Percentiles rank a stretch among this genome's conserved stretches.
Evolutionary conservation across 2,888 invertebrate species (phyloP).

Genomic region (Eledona agricola): DNA sequence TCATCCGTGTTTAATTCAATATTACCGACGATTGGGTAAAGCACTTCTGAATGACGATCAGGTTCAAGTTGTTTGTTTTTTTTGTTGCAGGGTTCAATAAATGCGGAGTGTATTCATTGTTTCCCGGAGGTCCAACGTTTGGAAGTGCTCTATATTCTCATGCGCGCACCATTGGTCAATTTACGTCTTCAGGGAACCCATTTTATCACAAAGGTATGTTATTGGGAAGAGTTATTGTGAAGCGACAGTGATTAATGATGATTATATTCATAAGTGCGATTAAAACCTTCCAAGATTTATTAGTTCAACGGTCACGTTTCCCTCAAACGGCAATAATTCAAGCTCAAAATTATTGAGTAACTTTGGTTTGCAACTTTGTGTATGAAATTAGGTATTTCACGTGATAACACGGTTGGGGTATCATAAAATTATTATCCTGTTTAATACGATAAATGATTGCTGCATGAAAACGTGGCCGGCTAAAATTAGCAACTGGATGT

Average conservation of each 20-base stretch:
- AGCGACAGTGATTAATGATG: background rate
- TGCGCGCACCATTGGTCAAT: constrained; percentile 59
- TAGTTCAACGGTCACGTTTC: too few relatives aligned
- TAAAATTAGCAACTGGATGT: too few relatives aligned
- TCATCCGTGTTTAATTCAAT: too few relatives aligned
- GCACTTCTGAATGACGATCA: background rate
- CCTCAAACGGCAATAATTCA: too few relatives aligned
- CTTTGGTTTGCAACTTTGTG: too few relatives aligned
- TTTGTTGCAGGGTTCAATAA: constrained; percentile 70
- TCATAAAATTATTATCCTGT: too few relatives aligned
- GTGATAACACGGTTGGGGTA: too few relatives aligned
- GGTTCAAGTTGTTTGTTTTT: background rate
- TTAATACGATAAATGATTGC: too few relatives aligned
- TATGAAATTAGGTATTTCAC: too few relatives aligned
- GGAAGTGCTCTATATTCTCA: constrained; percentile 62
- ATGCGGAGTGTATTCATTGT: constrained; percentile 76
- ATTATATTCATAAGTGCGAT: too few relatives aligned
- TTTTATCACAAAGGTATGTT: constrained; percentile 63
- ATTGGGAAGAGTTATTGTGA: background rate
- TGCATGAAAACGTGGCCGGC: too few relatives aligned
- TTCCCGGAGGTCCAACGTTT: constrained; percentile 65
- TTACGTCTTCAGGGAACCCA: constrained; percentile 58
- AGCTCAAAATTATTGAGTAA: too few relatives aligned
- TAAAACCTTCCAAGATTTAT: constrained; percentile 1
- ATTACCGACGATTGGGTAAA: background rate